Evolutionary conservation across 2,888 invertebrate genomes (phyloP).

Genomic region (Melieria picta): DNA sequence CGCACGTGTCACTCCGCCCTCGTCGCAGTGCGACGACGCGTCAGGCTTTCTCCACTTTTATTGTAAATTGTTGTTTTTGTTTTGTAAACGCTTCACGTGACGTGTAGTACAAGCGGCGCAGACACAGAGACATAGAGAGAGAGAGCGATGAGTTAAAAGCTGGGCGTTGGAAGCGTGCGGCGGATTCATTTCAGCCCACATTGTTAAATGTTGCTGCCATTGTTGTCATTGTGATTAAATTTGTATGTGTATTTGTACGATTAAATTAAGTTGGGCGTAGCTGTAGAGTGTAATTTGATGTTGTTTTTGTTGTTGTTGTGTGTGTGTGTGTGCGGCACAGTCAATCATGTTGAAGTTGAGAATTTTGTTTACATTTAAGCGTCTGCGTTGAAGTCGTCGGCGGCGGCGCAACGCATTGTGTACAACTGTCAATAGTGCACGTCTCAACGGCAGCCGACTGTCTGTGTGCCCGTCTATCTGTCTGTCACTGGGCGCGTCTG

Average conservation of each 20-base stretch:
- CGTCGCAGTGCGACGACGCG: no score
- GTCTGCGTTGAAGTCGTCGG: neutral
- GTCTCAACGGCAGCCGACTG: no score
- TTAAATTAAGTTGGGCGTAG: slow-evolving; percentile 21
- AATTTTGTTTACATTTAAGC: slow-evolving; percentile 35
- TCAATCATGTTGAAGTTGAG: slow-evolving; percentile 44
- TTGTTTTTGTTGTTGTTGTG: neutral
- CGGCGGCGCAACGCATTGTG: neutral
- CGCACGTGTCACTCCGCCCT: no score
- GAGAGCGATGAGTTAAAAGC: no score
- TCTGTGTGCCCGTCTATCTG: neutral
- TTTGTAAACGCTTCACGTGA: no score
- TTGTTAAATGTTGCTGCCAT: slow-evolving; percentile 19
- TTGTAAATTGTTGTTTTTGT: no score
- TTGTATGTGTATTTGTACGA: slow-evolving; percentile 23
- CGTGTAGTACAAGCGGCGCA: no score
- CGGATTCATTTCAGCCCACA: slow-evolving; percentile 2
- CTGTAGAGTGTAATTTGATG: neutral
- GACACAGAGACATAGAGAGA: no score
- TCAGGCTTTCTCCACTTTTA: no score
- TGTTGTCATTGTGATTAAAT: slow-evolving; percentile 24
- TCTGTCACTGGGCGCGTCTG: neutral
- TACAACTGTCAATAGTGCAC: slow-evolving; percentile 10
- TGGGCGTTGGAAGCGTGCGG: neutral
- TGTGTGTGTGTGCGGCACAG: slow-evolving; percentile 30